Evolutionary conservation across 2,113 vertebrate species (phyloP).

Genomic region (Semnornis frantzii): DNA sequence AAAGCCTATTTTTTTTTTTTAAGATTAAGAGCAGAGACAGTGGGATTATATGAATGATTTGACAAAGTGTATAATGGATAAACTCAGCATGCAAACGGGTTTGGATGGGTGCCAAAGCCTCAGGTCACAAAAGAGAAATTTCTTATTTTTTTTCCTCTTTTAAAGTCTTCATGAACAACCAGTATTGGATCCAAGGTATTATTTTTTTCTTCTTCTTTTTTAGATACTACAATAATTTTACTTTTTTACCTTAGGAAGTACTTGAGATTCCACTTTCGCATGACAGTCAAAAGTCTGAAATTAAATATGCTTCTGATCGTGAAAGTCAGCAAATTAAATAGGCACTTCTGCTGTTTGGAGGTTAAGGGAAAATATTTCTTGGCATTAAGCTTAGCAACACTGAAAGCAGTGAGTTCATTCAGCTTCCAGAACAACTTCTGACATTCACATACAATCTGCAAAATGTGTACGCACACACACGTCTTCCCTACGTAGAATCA

Average conservation of each 20-base stretch:
- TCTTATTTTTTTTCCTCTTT: background rate
- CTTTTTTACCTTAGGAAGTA: background rate
- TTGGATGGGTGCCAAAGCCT: conserved; percentile 32
- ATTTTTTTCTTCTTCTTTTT: background rate
- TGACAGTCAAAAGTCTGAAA: background rate
- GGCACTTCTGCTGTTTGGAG: background rate
- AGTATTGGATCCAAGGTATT: background rate
- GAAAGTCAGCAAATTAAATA: background rate
- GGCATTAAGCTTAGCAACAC: background rate
- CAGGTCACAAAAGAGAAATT: conserved; percentile 26
- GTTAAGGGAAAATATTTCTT: background rate
- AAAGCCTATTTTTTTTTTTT: conserved; percentile 50
- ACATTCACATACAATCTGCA: background rate
- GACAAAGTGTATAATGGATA: background rate
- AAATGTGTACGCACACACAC: background rate
- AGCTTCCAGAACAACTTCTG: background rate
- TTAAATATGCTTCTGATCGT: background rate
- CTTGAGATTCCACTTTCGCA: background rate
- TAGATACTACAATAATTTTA: background rate
- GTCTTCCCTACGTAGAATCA: too few relatives aligned
- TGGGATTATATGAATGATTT: conserved; percentile 43
- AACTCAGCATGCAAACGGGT: background rate
- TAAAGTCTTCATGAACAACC: conserved; percentile 17
- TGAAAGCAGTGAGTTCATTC: background rate
- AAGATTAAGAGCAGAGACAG: conserved; percentile 61